Evolutionary conservation across 2,113 vertebrate genomes (phyloP).

Genomic region (Coptodon rendalli): DNA sequence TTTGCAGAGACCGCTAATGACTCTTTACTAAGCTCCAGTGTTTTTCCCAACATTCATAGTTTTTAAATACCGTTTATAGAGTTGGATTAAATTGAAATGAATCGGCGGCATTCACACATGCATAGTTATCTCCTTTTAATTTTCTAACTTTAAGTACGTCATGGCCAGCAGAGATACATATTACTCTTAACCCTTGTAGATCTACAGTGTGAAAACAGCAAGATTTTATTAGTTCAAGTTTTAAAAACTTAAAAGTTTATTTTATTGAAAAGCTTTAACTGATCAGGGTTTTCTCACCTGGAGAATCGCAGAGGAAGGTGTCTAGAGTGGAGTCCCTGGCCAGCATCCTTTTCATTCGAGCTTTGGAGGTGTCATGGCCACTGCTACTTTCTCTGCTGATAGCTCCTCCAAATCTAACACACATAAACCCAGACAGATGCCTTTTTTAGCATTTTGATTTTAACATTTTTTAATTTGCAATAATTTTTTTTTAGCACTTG

Average conservation of each 20-base stretch:
- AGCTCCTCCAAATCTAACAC: not conserved
- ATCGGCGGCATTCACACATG: not conserved
- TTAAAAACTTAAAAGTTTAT: not conserved
- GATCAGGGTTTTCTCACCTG: slow-evolving; percentile 62
- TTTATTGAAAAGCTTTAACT: not conserved
- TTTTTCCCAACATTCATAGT: not conserved
- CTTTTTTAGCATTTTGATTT: not conserved
- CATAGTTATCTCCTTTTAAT: not conserved
- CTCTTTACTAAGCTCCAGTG: not conserved
- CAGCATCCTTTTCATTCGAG: slow-evolving; percentile 81
- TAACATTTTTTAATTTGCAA: not conserved
- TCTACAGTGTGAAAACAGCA: not conserved
- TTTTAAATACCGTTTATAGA: not conserved
- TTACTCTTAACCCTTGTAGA: not conserved
- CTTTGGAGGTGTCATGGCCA: slow-evolving; percentile 17
- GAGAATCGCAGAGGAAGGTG: slow-evolving; percentile 87
- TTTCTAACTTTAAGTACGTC: not conserved
- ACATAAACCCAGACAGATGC: not conserved
- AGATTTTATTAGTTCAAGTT: fast-evolving
- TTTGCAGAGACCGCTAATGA: not conserved
- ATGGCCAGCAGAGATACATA: not conserved
- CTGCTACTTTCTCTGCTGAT: slow-evolving; percentile 29
- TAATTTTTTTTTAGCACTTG: not conserved
- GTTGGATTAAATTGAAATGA: not conserved
- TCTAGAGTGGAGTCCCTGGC: slow-evolving; percentile 76